Evolutionary conservation across 2,113 vertebrate genomes (phyloP), one percentile per base, ranked within the genome.

Genomic region (Syrmaticus mikado): DNA sequence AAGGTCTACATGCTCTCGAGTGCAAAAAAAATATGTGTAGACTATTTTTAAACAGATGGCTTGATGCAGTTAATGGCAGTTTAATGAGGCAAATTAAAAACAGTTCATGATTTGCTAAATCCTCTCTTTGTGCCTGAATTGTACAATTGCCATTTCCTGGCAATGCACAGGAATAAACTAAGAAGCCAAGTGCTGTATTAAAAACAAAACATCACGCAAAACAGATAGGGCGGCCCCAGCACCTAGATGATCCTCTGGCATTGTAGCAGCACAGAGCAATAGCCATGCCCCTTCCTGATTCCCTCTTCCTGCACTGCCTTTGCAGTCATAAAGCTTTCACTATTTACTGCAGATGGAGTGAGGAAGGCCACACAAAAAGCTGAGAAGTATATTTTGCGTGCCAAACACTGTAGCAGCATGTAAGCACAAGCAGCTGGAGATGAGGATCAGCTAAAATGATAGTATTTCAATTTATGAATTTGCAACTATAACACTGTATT

Each of bases 11-110:
- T 96, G 82, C 76, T 96, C 96, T 90, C 93, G 13, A 64, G 92
- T 71, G 94, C 60, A 67, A 94, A 83, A 25, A 77, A 74, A 45
- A 66, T 82, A 82, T 55, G 72, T 9, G 38, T 32, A 85, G 91
- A 96, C 90, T 90, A 90, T 94, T 96, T 95, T 93, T 93, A 94
- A 93, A 86, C 90, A 96, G 94, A 90, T 94, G 88, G 92, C 65
- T 87, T 94, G 83, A 95, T 85, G 88, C 40, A 95, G 93, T 95
- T 95, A 89, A 85, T 43, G 75, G 62, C 75, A 83, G 70, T 76
- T 95, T 94, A 93, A 96, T 67, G 88, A 96, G 55, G 68, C 76
- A 94, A 94, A 96, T 91, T 77, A 91, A 94, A 93, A 96, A 83
- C 90, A 90, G 38, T 65, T 80, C 90, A 90, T 85, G 60, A 91